phyloP scores from a whole-genome alignment of 2,113 vertebrate genomes.

The Phalacrocorax pelagicus region DNA sequence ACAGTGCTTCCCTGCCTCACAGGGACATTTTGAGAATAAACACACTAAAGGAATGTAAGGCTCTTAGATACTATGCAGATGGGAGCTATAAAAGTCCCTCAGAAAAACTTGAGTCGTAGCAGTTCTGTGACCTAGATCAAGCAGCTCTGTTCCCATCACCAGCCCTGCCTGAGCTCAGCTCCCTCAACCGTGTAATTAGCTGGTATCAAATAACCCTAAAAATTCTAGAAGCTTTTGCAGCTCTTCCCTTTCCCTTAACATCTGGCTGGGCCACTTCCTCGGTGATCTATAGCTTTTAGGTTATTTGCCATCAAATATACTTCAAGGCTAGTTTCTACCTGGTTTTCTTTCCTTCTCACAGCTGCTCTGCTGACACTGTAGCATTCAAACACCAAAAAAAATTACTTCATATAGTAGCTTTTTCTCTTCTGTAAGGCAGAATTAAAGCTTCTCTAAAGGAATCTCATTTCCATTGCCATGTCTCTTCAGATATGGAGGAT shows the following conservation, averaged over 20 bases:
- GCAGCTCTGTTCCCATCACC: background rate
- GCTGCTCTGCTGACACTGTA: background rate
- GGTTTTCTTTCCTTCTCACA: background rate
- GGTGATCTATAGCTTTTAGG: background rate
- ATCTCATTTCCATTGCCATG: background rate
- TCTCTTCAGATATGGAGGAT: background rate
- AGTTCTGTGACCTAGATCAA: constrained; percentile 45
- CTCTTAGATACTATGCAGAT: background rate
- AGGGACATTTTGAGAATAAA: background rate
- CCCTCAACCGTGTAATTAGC: constrained; percentile 46
- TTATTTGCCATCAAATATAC: background rate
- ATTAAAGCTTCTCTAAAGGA: background rate
- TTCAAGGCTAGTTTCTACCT: background rate
- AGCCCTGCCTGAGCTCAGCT: background rate
- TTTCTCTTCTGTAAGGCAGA: background rate
- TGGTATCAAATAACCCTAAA: constrained; percentile 28
- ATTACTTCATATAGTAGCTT: background rate
- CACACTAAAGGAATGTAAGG: background rate
- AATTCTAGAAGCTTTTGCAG: constrained; percentile 11
- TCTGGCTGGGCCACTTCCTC: background rate
- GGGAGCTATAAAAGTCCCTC: constrained; percentile 46
- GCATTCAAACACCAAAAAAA: background rate
- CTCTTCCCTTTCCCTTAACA: background rate
- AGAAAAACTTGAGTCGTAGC: background rate
- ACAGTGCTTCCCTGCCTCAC: background rate